phyloP scores from a whole-genome alignment of 1,140 invertebrate genomes.

The Neotoxoptera formosana region DNA sequence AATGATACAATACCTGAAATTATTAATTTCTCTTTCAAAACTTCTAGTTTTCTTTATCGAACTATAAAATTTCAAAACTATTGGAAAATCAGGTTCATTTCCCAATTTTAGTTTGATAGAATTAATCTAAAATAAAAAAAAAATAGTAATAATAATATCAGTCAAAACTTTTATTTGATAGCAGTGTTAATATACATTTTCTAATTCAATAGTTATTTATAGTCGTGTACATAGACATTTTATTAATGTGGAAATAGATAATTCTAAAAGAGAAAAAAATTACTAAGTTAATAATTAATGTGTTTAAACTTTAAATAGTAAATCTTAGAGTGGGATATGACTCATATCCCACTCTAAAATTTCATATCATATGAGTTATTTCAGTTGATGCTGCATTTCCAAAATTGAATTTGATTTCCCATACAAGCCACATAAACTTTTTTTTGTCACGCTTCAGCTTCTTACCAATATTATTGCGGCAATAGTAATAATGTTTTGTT shows the following conservation, averaged over 20 bases:
- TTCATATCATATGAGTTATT: too few relatives aligned
- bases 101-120: constrained; percentile 41
- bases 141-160: neutral
- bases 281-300: neutral
- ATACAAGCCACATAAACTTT: too few relatives aligned
- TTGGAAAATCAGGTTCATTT: constrained; percentile 44
- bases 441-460: too few relatives aligned
- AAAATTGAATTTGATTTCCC: too few relatives aligned
- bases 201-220: neutral
- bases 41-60: constrained; percentile 38
- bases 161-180: neutral
- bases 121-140: constrained; percentile 22
- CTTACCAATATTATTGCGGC: too few relatives aligned
- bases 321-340: too few relatives aligned
- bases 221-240: neutral
- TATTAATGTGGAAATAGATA: neutral
- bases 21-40: constrained; percentile 51
- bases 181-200: neutral
- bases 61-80: constrained; percentile 41
- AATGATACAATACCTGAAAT: constrained; percentile 29
- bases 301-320: neutral
- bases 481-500: too few relatives aligned
- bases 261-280: neutral
- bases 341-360: too few relatives aligned
- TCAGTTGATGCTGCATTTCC: too few relatives aligned